Base-by-base conservation (phyloP, 2,888 invertebrate species). In the Cactoblastis cactorum region DNA sequence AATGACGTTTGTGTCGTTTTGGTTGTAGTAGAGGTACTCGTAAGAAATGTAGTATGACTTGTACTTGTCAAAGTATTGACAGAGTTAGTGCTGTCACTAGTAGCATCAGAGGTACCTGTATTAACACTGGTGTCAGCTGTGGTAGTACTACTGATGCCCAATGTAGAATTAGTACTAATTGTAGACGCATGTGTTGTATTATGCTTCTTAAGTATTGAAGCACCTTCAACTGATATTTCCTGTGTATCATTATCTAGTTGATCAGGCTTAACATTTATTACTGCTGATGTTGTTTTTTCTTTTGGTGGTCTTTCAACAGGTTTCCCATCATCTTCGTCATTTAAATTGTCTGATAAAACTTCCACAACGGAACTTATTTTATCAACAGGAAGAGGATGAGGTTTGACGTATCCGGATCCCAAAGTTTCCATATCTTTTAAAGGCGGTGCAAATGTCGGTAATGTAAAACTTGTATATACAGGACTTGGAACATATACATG, bases 301-400 rank as follows among this genome's bases (percentile, higher is more conserved):
- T 90, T 90, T 1, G 89, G 90, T 2, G 89, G 88, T 54, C 85
- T 78, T 63, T 80, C 80, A 28, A 87, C 68, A 28, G 87, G 88
- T 57, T 80, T 86, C 1, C 83, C 84, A 43, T 86, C 84, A 59
- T 86, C 80, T 33, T 75, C 76, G 56, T 79, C 71, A 33, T 66
- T 59, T 18, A 61, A 55, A 24, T 60, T 67, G 19, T 56, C 53
- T 55, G 77, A 63, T 46, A 71, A 53, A 8, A 65, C 74, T 69
- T 87, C 83, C 33, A 87, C 79, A 11, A 83, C 85, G 33, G 80
- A 75, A 65, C 90, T 81, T 54, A 94, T 92, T 83, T 92, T 92
- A 66, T 92, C 91, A 8, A 94, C 92, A 0, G 94, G 94, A 56
- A 94, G 81, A 5, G 93, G 93, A 75, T 93, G 93, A 8, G 93